Base-by-base conservation (phyloP, 1,140 invertebrate genomes). In the Steinernema feltiae region DNA sequence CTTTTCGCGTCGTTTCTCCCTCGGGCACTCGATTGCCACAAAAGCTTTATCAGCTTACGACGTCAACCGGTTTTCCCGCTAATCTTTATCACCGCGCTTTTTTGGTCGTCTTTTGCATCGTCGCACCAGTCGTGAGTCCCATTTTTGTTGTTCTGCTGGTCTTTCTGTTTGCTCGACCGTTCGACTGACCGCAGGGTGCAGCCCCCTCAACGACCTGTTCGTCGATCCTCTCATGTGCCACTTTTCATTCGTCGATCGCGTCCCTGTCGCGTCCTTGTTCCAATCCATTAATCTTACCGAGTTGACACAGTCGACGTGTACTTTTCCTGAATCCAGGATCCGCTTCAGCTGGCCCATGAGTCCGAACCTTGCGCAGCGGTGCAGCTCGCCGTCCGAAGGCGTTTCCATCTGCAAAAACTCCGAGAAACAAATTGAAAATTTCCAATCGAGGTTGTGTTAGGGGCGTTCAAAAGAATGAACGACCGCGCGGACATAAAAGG, bases 311-410 rank as follows among this genome's bases (percentile, higher is more conserved):
- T 96, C 94, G 32, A 95, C 93, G 88, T 95, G 93, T 48, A 96
- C 93, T 82, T 93, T 92, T 70, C 93, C 94, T 69, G 92, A 93
- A 86, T 94, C 93, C 73, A 95, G 88, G n/a, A 94, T 90, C 80
- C 90, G 90, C 72, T 90, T 89, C 71, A 95, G 88, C 63, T 90
- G 90, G 35, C 91, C 90, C 35, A 92, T 88, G 87, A 95, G 92
- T 1, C 94, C 94, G 73, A 92, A 90, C 70, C 94, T 89, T 18
- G 93, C 93, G 27, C 93, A 92, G 84, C 93, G 88, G 88, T 96
- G 94, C 81, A 96, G 90, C 88, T 93, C 91, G 80, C 94, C 92
- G 87, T 95, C 93, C 80, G 92, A 92, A 35, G 92, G 92, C 27
- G 93, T 93, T 88, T 94, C 93, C 88, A 94, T 95, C 93, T 95